A percentile compares a stretch with the other conserved stretches of the same genome.
phyloP scores from a whole-genome alignment of 2,797 vertebrate species.

The Pseudochromis fuscus region DNA sequence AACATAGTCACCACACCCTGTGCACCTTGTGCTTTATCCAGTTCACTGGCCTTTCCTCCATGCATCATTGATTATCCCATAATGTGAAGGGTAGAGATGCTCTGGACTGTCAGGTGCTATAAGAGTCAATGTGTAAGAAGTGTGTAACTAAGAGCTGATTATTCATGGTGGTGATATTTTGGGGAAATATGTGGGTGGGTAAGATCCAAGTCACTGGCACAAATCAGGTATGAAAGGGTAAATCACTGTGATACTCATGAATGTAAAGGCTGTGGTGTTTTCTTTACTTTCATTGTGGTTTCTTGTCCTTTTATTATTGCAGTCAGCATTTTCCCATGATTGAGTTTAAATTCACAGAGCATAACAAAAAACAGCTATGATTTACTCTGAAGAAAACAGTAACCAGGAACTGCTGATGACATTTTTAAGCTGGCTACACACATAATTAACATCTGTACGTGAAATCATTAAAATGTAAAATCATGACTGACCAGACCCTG shows the following conservation, averaged over 20 bases:
- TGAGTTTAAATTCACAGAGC: background rate
- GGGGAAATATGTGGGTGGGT: background rate
- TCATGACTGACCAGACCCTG: too few relatives aligned
- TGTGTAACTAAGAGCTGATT: constrained; percentile 7
- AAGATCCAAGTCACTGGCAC: background rate
- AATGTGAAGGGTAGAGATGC: constrained; percentile 41
- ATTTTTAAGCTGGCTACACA: background rate
- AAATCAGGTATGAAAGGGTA: background rate
- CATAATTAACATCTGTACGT: background rate
- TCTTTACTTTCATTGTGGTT: background rate
- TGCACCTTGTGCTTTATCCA: constrained; percentile 49
- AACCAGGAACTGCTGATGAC: background rate
- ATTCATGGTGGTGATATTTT: background rate
- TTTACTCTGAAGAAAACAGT: background rate
- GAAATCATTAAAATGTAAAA: too few relatives aligned
- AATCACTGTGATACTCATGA: background rate
- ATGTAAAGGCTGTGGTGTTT: too few relatives aligned
- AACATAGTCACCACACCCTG: constrained; percentile 61
- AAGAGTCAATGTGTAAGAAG: background rate
- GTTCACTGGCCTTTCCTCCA: constrained; percentile 49
- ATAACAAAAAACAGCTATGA: background rate
- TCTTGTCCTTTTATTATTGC: background rate
- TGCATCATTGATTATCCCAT: constrained; percentile 51
- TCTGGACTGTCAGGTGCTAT: constrained; percentile 32
- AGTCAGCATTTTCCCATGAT: background rate